A percentile compares a stretch with the other conserved stretches of the same genome.
phyloP scores from a whole-genome alignment of 1,140 invertebrate genomes.

The Hyles vespertilio region DNA sequence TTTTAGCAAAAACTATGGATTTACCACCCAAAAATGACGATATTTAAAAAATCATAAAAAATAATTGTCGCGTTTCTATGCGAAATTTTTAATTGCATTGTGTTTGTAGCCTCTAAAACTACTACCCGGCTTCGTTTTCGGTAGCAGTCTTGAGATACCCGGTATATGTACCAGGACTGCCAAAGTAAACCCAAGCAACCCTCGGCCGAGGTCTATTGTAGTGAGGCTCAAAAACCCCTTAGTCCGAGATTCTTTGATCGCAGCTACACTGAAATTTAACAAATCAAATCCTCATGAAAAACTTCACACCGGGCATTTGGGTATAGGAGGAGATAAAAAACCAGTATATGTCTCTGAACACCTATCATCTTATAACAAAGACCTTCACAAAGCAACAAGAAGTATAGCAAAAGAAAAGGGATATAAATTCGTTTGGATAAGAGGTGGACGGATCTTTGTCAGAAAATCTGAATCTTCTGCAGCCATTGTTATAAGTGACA shows the following conservation, averaged over 20 bases:
- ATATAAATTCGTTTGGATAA: conserved; percentile 1
- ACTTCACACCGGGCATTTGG: neutral
- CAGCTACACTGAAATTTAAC: neutral
- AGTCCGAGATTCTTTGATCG: neutral
- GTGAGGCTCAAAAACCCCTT: neutral
- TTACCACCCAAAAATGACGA: no score
- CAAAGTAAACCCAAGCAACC: neutral
- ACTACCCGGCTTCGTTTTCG: no score
- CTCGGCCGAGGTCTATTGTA: neutral
- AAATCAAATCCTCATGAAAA: neutral
- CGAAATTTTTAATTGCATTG: no score
- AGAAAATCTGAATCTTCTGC: neutral
- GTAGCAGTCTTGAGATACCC: no score
- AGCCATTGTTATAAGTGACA: neutral
- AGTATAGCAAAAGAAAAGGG: neutral
- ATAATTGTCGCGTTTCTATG: no score
- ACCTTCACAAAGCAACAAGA: neutral
- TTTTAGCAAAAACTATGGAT: no score
- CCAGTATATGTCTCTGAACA: neutral
- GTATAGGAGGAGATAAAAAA: neutral
- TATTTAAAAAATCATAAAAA: no score
- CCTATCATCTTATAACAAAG: neutral
- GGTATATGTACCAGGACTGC: no score
- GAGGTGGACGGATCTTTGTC: neutral
- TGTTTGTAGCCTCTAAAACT: no score